phyloP scores from a whole-genome alignment of 2,113 vertebrate genomes.

The Sardina pilchardus region DNA sequence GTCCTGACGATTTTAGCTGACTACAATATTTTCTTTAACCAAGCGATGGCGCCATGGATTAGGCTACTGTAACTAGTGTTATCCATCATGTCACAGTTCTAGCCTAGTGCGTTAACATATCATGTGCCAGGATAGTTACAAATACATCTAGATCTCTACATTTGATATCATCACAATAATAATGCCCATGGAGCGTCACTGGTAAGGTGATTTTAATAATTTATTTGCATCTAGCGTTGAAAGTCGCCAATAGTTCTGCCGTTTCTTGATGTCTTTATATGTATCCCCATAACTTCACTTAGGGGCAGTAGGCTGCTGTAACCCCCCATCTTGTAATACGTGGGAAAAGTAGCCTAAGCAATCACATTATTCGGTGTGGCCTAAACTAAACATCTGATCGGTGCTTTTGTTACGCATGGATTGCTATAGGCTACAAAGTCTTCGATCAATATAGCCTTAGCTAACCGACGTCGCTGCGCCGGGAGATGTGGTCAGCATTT shows the following conservation, averaged over 20 bases:
- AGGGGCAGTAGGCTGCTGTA: not conserved
- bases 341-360: not conserved
- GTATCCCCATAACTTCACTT: not conserved
- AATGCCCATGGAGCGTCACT: not conserved
- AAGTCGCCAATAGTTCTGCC: not conserved
- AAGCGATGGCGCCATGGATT: conserved; percentile 3
- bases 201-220: not conserved
- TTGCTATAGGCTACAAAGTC: not conserved
- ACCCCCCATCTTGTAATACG: not conserved
- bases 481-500: not conserved
- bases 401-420: not conserved
- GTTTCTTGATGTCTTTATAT: not conserved
- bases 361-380: not conserved
- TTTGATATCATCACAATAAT: not conserved
- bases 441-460: not conserved
- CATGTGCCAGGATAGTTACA: not conserved
- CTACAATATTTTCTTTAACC: not conserved
- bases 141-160: not conserved
- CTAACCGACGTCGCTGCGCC: not conserved
- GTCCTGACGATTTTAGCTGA: not conserved
- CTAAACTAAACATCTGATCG: not conserved
- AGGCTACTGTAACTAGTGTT: not conserved
- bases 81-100: not conserved
- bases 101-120: not conserved
- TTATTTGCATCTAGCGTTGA: not conserved